Conservation (phyloP, 2,888 invertebrate species). For the Timema podura region DNA sequence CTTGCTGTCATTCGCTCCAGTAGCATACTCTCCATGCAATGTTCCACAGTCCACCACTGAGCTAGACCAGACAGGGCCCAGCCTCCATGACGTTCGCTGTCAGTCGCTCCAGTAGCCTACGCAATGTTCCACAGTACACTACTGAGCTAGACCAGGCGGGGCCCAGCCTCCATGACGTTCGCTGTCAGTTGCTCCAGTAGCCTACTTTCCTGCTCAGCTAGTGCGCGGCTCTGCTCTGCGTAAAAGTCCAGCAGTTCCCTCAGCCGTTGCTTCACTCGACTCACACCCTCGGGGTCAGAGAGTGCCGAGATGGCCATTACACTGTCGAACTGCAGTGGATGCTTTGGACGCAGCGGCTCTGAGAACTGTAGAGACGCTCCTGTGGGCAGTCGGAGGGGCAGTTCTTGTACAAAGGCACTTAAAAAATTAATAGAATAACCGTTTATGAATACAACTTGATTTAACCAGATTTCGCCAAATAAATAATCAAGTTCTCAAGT, state of each 20-base stretch:
- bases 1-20: too few relatives aligned
- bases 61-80: background rate
- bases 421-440: too few relatives aligned
- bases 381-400: conserved; percentile 26
- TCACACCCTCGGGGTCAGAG: conserved; percentile 51
- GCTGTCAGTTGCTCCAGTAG: background rate
- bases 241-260: conserved; percentile 58
- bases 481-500: too few relatives aligned
- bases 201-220: background rate
- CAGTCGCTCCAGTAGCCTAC: background rate
- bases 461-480: too few relatives aligned
- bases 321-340: conserved; percentile 66
- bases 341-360: conserved; percentile 63
- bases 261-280: conserved; percentile 57
- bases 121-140: too few relatives aligned
- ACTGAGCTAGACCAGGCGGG: background rate
- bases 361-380: conserved; percentile 53
- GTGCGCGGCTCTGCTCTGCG: conserved; percentile 1
- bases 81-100: background rate
- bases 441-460: too few relatives aligned
- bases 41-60: background rate
- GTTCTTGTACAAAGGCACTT: too few relatives aligned
- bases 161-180: background rate
- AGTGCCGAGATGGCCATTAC: conserved; percentile 73
- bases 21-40: too few relatives aligned